These are phyloP conservation scores for Petrophora chlorosata DNA, from an alignment of 2,888 invertebrate genomes.

Conservation along the genomic window DNA sequence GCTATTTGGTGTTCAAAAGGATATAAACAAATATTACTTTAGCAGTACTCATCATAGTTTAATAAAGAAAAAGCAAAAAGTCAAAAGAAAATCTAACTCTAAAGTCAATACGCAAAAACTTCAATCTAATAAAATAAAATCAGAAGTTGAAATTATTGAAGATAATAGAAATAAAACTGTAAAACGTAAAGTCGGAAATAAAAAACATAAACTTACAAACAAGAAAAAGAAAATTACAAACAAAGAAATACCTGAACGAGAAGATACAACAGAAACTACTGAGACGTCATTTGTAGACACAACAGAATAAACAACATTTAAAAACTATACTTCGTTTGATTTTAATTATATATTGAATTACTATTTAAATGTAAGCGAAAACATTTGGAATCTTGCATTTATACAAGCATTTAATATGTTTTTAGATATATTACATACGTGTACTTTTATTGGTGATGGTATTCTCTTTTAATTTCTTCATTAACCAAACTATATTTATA, in stretches of 20 bases:
- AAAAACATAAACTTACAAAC: not conserved
- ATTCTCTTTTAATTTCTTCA: conserved; percentile 8
- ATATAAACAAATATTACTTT: conserved; percentile 47
- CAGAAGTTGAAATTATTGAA: not conserved
- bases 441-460: conserved; percentile 38
- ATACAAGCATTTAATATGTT: conserved; percentile 42
- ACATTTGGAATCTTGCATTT: too few relatives aligned
- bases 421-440: not conserved
- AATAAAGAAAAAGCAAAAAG: conserved; percentile 37
- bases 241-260: not conserved
- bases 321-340: not conserved
- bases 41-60: conserved; percentile 30
- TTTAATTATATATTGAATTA: too few relatives aligned
- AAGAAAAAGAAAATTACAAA: conserved; percentile 29
- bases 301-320: not conserved
- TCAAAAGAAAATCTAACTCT: conserved; percentile 19
- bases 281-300: not conserved
- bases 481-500: too few relatives aligned
- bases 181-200: not conserved
- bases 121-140: not conserved
- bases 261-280: not conserved
- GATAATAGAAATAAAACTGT: not conserved
- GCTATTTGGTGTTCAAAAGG: conserved; percentile 55
- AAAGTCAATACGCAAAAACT: conserved; percentile 2
- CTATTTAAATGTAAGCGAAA: too few relatives aligned